Conservation (phyloP, 1,140 invertebrate genomes). For the Trigoniulus corallinus region DNA sequence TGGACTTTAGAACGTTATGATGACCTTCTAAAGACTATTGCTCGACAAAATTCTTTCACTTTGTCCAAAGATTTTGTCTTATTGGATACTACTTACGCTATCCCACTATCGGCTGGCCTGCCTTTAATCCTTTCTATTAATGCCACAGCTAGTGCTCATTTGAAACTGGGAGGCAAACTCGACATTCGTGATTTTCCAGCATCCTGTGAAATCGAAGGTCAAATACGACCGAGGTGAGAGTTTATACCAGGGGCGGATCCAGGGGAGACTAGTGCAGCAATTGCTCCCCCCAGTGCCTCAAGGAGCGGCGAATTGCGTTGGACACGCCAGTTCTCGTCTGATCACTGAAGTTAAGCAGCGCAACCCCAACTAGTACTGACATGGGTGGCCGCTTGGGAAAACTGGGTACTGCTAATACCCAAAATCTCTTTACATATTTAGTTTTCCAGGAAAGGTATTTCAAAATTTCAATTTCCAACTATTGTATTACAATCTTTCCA, state of each 20-base stretch:
- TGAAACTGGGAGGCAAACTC: constrained; percentile 48
- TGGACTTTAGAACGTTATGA: neutral
- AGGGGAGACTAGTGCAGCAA: neutral
- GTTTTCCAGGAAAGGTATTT: no score
- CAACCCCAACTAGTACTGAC: no score
- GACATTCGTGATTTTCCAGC: constrained; percentile 35
- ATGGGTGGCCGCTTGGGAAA: no score
- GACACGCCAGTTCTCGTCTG: neutral
- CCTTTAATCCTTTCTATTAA: constrained; percentile 66
- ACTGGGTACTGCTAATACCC: no score
- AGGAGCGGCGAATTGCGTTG: neutral
- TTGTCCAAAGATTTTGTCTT: constrained; percentile 50
- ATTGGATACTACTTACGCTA: constrained; percentile 63
- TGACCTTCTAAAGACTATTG: constrained; percentile 21
- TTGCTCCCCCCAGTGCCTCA: neutral
- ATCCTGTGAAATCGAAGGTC: constrained; percentile 17
- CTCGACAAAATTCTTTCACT: constrained; percentile 17
- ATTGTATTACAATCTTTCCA: no score
- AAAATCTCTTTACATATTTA: no score
- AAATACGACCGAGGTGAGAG: constrained; percentile 19
- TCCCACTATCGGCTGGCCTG: constrained; percentile 63
- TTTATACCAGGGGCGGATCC: neutral
- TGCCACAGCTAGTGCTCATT: constrained; percentile 63
- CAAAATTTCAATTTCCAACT: no score
- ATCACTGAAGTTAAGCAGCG: no score